These are phyloP conservation scores for Mesocricetus auratus DNA, from an alignment of 2,113 vertebrate genomes.

Conservation along the genomic window DNA sequence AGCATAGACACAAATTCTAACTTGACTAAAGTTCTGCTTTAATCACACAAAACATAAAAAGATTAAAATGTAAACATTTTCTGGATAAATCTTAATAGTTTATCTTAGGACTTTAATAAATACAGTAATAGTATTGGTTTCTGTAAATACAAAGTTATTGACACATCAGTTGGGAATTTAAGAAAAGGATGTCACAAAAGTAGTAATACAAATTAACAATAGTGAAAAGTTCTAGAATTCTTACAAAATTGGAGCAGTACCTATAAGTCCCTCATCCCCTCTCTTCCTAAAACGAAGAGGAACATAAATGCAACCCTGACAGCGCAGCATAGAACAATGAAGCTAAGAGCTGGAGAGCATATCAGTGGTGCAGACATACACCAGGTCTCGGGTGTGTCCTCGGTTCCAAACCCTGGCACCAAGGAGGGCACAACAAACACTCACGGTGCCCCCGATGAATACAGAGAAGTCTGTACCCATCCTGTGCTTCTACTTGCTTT, in stretches of 20 bases:
- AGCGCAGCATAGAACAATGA: accelerated
- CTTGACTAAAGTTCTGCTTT: constrained; percentile 34
- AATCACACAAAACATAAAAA: constrained; percentile 15
- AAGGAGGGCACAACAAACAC: too few relatives aligned
- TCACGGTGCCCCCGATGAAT: not conserved
- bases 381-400: not conserved
- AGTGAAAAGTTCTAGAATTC: not conserved
- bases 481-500: accelerated
- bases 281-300: not conserved
- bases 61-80: not conserved
- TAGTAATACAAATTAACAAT: not conserved
- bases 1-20: not conserved
- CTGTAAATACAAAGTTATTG: not conserved
- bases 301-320: accelerated
- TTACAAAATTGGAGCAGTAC: not conserved
- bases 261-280: not conserved
- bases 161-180: not conserved
- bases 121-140: not conserved
- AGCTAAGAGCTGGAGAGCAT: accelerated
- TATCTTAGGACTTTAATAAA: not conserved
- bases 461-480: not conserved
- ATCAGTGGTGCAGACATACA: accelerated
- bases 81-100: not conserved
- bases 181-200: not conserved
- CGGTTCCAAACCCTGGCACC: not conserved